Conservation (phyloP, 2,113 vertebrate species). For the Oxygymnocypris stewartii region DNA sequence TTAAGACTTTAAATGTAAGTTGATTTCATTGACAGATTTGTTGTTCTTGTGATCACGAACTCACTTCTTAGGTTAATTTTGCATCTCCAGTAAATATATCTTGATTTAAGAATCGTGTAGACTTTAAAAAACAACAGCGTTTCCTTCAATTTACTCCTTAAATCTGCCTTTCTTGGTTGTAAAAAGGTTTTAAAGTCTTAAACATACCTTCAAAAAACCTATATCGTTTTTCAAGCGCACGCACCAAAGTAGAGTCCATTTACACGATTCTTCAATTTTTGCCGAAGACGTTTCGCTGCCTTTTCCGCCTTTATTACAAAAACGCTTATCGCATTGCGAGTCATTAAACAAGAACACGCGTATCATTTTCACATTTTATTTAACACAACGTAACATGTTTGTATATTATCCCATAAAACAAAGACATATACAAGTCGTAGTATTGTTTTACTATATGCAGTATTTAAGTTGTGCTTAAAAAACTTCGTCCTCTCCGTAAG, state of each 20-base stretch:
- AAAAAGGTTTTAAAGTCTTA: neutral
- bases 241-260: neutral
- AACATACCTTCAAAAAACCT: neutral
- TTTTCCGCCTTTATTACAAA: neutral
- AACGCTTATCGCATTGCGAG: too few species aligned
- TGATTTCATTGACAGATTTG: too few species aligned
- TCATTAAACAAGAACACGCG: conserved; percentile 66
- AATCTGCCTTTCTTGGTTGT: neutral
- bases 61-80: neutral
- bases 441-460: conserved; percentile 52
- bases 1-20: too few species aligned
- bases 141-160: neutral
- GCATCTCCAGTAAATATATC: too few species aligned
- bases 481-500: conserved; percentile 29
- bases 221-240: neutral
- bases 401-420: conserved; percentile 80
- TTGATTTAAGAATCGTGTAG: too few species aligned
- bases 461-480: conserved; percentile 71
- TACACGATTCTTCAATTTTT: neutral
- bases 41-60: too few species aligned
- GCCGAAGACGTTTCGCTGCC: neutral
- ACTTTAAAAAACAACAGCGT: neutral
- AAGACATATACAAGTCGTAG: conserved; percentile 74
- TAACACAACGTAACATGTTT: conserved; percentile 79
- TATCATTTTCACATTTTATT: conserved; percentile 80